Conservation (phyloP, 2,113 vertebrate species). For the Origma solitaria region DNA sequence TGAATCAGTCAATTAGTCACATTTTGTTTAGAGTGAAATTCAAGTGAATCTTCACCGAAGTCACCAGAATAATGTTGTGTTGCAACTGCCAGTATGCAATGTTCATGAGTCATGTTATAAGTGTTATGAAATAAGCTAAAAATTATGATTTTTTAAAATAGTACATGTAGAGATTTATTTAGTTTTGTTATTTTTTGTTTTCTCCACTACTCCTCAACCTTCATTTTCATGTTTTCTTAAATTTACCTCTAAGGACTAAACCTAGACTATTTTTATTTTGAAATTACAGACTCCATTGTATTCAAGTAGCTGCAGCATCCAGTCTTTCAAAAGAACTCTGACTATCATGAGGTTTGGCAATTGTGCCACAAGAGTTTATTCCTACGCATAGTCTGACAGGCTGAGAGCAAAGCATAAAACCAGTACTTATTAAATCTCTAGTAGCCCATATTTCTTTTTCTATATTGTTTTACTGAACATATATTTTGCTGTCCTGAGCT, state of each 20-base stretch:
- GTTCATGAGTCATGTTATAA: neutral
- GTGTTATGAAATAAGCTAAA: neutral
- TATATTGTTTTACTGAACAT: neutral
- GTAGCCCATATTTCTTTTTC: neutral
- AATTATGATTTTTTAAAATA: neutral
- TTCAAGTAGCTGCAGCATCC: neutral
- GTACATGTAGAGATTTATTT: neutral
- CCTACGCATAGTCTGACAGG: neutral
- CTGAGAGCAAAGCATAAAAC: neutral
- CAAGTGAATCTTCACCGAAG: neutral
- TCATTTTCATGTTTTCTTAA: neutral
- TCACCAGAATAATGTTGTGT: neutral
- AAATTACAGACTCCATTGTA: conserved; percentile 1
- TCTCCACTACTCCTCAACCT: neutral
- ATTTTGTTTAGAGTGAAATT: neutral
- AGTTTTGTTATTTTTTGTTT: neutral
- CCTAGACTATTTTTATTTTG: neutral
- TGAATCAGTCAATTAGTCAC: neutral
- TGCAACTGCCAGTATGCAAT: neutral
- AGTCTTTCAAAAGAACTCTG: neutral
- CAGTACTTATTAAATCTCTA: neutral
- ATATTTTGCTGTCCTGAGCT: neutral
- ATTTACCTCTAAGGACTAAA: neutral
- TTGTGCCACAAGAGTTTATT: neutral
- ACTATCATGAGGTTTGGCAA: neutral